Conservation (phyloP, 2,113 vertebrate species). For the Dasyornis broadbenti region DNA sequence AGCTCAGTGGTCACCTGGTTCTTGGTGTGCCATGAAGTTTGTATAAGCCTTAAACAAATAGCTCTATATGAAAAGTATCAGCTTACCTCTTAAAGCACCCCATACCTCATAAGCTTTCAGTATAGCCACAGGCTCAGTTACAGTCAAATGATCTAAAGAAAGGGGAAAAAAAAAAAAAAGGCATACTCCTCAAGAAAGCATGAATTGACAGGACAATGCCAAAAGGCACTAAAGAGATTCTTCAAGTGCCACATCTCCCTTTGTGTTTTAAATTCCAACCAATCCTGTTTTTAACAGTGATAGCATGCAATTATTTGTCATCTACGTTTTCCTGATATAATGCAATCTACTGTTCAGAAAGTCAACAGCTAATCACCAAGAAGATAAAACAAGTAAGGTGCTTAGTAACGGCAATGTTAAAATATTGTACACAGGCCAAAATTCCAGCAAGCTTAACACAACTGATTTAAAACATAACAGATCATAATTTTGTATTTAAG, state of each 20-base stretch:
- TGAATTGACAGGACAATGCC: neutral
- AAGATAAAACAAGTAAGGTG: neutral
- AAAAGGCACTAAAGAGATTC: neutral
- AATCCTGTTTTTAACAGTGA: neutral
- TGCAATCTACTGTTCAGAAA: neutral
- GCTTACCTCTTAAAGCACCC: slow-evolving; percentile 90
- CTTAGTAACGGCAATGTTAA: neutral
- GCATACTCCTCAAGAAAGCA: neutral
- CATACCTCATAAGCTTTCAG: slow-evolving; percentile 88
- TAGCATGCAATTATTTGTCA: neutral
- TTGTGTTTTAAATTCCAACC: neutral
- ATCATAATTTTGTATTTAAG: neutral
- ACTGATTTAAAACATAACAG: neutral
- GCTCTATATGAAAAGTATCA: neutral
- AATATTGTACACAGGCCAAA: neutral
- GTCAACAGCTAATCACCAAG: neutral
- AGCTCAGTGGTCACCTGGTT: neutral
- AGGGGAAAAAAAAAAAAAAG: neutral
- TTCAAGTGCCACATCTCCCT: neutral
- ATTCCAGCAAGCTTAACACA: neutral
- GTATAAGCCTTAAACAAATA: neutral
- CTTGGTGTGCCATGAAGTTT: neutral
- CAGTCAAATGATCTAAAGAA: slow-evolving; percentile 79
- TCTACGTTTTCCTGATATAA: neutral
- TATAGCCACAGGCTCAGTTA: slow-evolving; percentile 74